phyloP scores from a whole-genome alignment of 2,113 vertebrate species.

The Nansenia antarctica region DNA sequence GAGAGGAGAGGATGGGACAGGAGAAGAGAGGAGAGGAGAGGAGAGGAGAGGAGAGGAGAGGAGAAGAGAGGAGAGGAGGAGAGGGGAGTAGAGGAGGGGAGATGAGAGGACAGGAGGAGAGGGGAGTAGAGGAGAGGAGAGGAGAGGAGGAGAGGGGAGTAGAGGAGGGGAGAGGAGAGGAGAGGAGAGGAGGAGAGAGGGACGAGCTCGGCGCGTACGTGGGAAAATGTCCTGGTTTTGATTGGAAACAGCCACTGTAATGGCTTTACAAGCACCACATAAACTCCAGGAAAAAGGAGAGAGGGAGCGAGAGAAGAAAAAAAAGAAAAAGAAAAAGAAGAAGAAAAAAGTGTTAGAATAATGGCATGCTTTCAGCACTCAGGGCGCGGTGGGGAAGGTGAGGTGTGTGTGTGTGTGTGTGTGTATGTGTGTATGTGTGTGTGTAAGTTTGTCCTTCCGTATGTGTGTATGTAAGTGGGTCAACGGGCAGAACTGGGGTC shows the following conservation, averaged over 20 bases:
- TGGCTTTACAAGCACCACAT: neutral
- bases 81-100: neutral
- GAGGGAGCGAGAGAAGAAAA: neutral
- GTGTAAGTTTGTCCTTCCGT: neutral
- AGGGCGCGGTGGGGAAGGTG: no score
- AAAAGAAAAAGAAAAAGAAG: neutral
- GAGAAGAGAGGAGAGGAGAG: neutral
- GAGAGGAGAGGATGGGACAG: neutral
- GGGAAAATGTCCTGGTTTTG: slow-evolving; percentile 4
- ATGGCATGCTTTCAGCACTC: neutral
- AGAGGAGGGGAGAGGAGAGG: slow-evolving; percentile 12
- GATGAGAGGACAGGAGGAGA: neutral
- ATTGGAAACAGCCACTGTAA: slow-evolving; percentile 1
- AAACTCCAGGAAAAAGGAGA: neutral
- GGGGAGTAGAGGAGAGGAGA: neutral
- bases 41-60: neutral
- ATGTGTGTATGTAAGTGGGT: neutral
- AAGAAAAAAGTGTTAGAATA: neutral
- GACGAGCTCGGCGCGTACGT: neutral
- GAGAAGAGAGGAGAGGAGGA: neutral
- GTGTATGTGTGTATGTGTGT: neutral
- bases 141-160: neutral
- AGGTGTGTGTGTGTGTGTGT: slow-evolving; percentile 25
- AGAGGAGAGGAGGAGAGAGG: slow-evolving; percentile 40
- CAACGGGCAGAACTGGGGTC: no score